Evolutionary conservation across 2,113 vertebrate genomes (phyloP), one percentile per base, ranked within the genome.

Genomic region (Tachuris rubrigastra): DNA sequence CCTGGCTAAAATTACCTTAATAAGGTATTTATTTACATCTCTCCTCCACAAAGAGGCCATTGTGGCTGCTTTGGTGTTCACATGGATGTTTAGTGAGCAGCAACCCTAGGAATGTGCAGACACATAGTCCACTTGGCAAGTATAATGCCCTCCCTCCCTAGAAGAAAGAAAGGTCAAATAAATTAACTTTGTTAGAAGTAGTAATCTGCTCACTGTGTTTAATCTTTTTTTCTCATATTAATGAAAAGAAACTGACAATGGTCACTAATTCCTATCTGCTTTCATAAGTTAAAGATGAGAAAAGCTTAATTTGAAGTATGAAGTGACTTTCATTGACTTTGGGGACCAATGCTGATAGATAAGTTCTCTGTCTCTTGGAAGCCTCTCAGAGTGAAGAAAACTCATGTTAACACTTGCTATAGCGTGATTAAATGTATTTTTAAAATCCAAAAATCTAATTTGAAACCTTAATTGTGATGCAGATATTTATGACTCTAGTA

Each of bases 171-270:
- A 97, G 93, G 93, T 96, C 95, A 96, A 94, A 87, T 95, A 96
- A 95, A 96, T 97, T 94, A 96, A 95, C 82, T 96, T 96, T 30
- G n/a, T 83, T 56, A 91, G 73, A 92, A 87, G 77, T 85, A 96
- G 79, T 97, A 90, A 97, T 97, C 89, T 95, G 47, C 85, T 95
- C 87, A 87, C 53, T 95, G 56, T 94, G 62, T 93, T 97, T 94
- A 93, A 65, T 74, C 66, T 95, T 96, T 84, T 84, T 93, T 91
- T 82, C 50, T 91, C 46, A 24, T 91, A 74, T 63, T 96, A 95
- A 88, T 91, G 72, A 90, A 93, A 89, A 87, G 72, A 90, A 94
- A 76, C 13, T 72, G 81, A 31, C 39, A 91, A 79, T 94, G 91
- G 93, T 97, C 93, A 85, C 78, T 91, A 91, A 93, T 87, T 86